Evolutionary conservation across 2,888 invertebrate species (phyloP).

Genomic region (Pristionchus mayeri): DNA sequence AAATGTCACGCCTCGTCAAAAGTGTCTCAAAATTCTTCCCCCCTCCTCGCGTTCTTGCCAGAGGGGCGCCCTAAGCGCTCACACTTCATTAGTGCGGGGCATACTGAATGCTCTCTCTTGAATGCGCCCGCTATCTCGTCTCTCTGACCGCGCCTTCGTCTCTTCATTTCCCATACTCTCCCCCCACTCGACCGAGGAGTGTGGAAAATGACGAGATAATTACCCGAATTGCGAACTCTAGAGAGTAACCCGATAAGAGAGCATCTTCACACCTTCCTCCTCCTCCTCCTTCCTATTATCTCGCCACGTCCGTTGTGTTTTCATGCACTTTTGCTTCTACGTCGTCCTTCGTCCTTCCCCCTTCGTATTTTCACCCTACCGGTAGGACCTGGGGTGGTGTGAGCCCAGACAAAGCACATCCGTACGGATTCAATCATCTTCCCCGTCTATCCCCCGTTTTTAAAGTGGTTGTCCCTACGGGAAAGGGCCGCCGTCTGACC

Average conservation of each 20-base stretch:
- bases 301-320: background rate
- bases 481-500: too few species aligned
- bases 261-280: background rate
- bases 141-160: background rate
- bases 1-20: background rate
- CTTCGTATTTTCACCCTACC: background rate
- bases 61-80: background rate
- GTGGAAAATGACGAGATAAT: too few species aligned
- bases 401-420: background rate
- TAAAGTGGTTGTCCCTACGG: too few species aligned
- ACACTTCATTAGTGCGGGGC: slow-evolving; percentile 1
- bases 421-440: background rate
- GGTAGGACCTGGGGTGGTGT: background rate
- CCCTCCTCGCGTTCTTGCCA: background rate
- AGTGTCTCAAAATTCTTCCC: slow-evolving; percentile 1
- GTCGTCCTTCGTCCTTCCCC: background rate
- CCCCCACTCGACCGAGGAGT: background rate
- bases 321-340: slow-evolving; percentile 7
- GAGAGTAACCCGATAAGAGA: too few species aligned
- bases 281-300: background rate
- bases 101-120: background rate
- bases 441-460: background rate
- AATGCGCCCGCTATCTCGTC: background rate
- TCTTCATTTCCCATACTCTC: background rate
- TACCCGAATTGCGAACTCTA: too few species aligned